Conservation (phyloP, 2,888 invertebrate species). For the Eudasyphora cyanicolor region DNA sequence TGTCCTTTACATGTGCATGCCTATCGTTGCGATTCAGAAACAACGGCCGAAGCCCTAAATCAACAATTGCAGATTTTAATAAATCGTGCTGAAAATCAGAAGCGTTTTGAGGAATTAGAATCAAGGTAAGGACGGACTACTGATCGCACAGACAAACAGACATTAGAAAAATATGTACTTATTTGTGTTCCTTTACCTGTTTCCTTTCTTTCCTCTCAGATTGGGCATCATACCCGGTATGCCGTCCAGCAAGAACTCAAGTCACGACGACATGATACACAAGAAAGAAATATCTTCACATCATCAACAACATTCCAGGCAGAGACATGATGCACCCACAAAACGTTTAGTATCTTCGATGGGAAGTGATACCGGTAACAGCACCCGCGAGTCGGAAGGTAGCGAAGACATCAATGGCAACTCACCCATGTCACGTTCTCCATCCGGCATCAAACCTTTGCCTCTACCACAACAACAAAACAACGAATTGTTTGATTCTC, state of each 20-base stretch:
- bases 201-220: slow-evolving; percentile 62
- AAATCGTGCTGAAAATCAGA: slow-evolving; percentile 91
- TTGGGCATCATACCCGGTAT: slow-evolving; percentile 75
- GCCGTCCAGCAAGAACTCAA: slow-evolving; percentile 67
- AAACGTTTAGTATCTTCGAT: slow-evolving; percentile 86
- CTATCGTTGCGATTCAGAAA: slow-evolving; percentile 95
- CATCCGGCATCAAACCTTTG: slow-evolving; percentile 69
- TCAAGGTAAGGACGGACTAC: slow-evolving; percentile 79
- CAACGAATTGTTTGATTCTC: slow-evolving; percentile 91
- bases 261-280: slow-evolving; percentile 63
- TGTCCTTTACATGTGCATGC: slow-evolving; percentile 98
- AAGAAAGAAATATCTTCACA: slow-evolving; percentile 81
- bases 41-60: slow-evolving; percentile 93
- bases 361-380: slow-evolving; percentile 86
- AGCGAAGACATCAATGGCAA: slow-evolving; percentile 83
- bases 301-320: slow-evolving; percentile 73
- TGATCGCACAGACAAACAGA: not conserved
- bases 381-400: slow-evolving; percentile 86
- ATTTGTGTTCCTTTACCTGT: not conserved
- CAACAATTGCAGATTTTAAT: slow-evolving; percentile 91
- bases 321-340: slow-evolving; percentile 76
- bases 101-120: slow-evolving; percentile 92
- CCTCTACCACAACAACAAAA: slow-evolving; percentile 80
- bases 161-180: not conserved
- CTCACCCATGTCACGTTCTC: slow-evolving; percentile 77